Conservation (phyloP, 2,113 vertebrate species). For the Malurus elegans region DNA sequence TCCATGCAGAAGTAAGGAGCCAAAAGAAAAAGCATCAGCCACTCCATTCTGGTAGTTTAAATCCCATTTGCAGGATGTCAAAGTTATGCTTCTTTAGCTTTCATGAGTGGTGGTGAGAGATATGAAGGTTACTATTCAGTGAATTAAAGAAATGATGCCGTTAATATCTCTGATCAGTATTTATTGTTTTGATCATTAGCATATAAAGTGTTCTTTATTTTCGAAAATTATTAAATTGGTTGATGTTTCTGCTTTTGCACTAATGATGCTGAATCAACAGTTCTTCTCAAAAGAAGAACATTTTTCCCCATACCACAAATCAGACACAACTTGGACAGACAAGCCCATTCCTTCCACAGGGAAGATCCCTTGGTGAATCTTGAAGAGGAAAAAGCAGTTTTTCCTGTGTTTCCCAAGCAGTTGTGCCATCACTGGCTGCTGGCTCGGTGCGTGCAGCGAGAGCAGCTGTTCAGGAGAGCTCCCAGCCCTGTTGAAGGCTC, state of each 20-base stretch:
- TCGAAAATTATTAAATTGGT: neutral
- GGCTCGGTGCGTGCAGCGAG: neutral
- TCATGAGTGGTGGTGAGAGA: neutral
- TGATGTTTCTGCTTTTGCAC: neutral
- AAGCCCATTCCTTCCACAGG: neutral
- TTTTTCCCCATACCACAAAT: neutral
- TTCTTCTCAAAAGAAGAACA: neutral
- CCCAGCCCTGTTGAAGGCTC: neutral
- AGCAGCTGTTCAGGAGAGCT: conserved; percentile 39
- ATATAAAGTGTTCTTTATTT: neutral
- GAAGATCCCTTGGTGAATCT: neutral
- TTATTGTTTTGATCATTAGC: neutral
- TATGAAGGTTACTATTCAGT: neutral
- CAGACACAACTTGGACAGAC: neutral
- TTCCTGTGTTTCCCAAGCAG: neutral
- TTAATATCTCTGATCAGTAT: neutral
- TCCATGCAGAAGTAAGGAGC: neutral
- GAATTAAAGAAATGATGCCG: neutral
- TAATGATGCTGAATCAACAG: neutral
- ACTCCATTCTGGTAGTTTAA: neutral
- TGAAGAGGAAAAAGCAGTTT: neutral
- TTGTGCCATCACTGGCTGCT: neutral
- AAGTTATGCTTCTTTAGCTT: neutral
- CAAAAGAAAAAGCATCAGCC: neutral
- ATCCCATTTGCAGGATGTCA: neutral